phyloP scores from a whole-genome alignment of 2,888 invertebrate genomes.

The Malachius bipustulatus region DNA sequence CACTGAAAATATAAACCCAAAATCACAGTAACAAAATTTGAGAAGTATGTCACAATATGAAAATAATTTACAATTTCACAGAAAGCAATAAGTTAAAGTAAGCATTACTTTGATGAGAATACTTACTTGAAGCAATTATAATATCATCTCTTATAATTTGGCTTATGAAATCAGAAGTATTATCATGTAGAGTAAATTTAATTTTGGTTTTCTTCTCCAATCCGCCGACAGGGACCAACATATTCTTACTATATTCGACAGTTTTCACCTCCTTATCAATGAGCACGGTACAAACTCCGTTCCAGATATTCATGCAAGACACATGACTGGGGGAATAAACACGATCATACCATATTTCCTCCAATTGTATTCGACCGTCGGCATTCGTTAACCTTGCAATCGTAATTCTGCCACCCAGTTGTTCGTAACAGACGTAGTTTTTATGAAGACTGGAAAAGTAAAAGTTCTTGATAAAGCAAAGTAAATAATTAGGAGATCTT shows the following conservation, averaged over 20 bases:
- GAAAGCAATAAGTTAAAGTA: not conserved
- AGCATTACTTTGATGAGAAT: not conserved
- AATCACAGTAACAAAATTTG: not conserved
- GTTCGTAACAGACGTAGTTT: constrained; percentile 33
- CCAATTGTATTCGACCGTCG: constrained; percentile 23
- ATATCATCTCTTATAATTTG: constrained; percentile 31
- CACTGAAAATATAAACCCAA: too few relatives aligned
- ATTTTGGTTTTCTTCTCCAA: constrained; percentile 18
- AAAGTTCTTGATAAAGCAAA: too few relatives aligned
- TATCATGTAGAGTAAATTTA: constrained; percentile 21
- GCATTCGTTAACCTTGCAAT: constrained; percentile 27
- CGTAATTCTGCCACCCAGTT: constrained; percentile 31
- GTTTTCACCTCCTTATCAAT: constrained; percentile 31
- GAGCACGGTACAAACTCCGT: constrained; percentile 31
- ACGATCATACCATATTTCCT: constrained; percentile 31
- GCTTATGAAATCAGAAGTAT: constrained; percentile 20
- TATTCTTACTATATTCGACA: constrained; percentile 26
- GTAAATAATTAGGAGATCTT: too few relatives aligned
- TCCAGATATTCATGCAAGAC: constrained; percentile 32
- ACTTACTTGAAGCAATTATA: constrained; percentile 32
- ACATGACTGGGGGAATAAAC: constrained; percentile 34
- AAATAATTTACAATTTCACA: not conserved
- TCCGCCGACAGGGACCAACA: constrained; percentile 23
- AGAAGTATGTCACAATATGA: not conserved
- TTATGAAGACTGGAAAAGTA: constrained; percentile 29